Evolutionary conservation across 2,888 invertebrate genomes (phyloP).

Genomic region (Campoplex nolae): DNA sequence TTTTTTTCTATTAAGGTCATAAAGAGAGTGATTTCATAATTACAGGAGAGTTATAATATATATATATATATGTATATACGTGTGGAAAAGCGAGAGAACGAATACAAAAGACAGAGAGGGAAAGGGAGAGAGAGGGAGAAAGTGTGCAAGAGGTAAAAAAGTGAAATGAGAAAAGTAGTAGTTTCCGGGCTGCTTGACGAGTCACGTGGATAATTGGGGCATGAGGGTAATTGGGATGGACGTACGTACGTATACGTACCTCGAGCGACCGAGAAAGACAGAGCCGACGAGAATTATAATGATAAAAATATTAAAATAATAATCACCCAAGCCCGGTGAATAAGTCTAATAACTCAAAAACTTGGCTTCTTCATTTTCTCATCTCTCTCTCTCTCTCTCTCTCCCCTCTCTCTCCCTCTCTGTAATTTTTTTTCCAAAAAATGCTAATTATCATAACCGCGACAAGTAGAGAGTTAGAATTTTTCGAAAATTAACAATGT

Average conservation of each 20-base stretch:
- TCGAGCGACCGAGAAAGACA: slow-evolving; percentile 56
- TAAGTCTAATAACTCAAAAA: slow-evolving; percentile 10
- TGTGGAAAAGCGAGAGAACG: slow-evolving; percentile 31
- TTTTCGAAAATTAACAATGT: slow-evolving; percentile 28
- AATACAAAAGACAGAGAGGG: slow-evolving; percentile 56
- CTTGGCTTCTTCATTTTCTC: neutral
- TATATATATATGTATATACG: slow-evolving; percentile 3
- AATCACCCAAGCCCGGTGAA: slow-evolving; percentile 20
- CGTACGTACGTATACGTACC: slow-evolving; percentile 26
- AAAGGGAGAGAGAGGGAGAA: slow-evolving; percentile 10
- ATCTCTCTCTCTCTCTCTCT: too few relatives aligned
- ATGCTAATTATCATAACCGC: slow-evolving; percentile 21
- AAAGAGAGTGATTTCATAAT: slow-evolving; percentile 69
- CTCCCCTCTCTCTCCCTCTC: neutral
- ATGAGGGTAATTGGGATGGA: slow-evolving; percentile 70
- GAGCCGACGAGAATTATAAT: slow-evolving; percentile 48
- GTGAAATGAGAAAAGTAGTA: slow-evolving; percentile 68
- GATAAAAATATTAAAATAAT: slow-evolving; percentile 53
- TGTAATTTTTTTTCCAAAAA: slow-evolving; percentile 5
- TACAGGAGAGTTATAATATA: slow-evolving; percentile 50
- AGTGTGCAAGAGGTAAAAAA: slow-evolving; percentile 44
- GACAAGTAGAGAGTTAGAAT: slow-evolving; percentile 9
- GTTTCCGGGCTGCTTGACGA: slow-evolving; percentile 67
- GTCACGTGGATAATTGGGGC: slow-evolving; percentile 68
- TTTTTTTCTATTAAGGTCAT: slow-evolving; percentile 68